These are phyloP conservation scores for Zaprionus ghesquierei DNA, from an alignment of 1,140 invertebrate genomes.

Conservation along the genomic window DNA sequence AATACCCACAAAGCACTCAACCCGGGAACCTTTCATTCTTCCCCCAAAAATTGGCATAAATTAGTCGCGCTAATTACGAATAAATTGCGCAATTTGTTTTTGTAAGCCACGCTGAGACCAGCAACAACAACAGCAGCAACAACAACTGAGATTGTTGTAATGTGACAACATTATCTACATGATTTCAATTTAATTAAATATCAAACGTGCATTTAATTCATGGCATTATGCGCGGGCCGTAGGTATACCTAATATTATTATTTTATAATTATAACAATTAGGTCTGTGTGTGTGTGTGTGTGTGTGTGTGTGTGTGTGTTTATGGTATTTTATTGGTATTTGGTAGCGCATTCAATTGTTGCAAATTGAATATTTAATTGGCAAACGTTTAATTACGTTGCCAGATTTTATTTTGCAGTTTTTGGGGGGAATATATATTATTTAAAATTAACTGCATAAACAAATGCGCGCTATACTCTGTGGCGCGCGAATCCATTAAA, in stretches of 20 bases:
- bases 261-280: slow-evolving; percentile 7
- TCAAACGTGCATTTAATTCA: slow-evolving; percentile 37
- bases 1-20: slow-evolving; percentile 5
- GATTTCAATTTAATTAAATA: slow-evolving; percentile 38
- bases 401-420: neutral
- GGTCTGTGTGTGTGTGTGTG: neutral
- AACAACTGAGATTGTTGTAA: slow-evolving; percentile 20
- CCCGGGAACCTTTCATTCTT: neutral
- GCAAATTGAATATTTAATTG: slow-evolving; percentile 1
- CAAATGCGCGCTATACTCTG: neutral
- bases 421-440: neutral
- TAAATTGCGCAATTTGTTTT: slow-evolving; percentile 64
- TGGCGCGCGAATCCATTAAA: neutral
- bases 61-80: slow-evolving; percentile 67
- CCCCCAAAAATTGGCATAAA: slow-evolving; percentile 53
- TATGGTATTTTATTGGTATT: neutral
- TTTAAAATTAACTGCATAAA: neutral
- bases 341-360: neutral
- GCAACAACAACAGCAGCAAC: slow-evolving; percentile 3
- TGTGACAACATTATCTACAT: slow-evolving; percentile 37
- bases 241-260: neutral
- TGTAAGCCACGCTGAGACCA: slow-evolving; percentile 19
- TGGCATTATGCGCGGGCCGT: neutral
- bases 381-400: neutral
- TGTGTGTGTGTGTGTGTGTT: neutral